These are phyloP conservation scores for Parauchenoglanis punctatus DNA, from an alignment of 2,797 vertebrate genomes.

Conservation along the genomic window DNA sequence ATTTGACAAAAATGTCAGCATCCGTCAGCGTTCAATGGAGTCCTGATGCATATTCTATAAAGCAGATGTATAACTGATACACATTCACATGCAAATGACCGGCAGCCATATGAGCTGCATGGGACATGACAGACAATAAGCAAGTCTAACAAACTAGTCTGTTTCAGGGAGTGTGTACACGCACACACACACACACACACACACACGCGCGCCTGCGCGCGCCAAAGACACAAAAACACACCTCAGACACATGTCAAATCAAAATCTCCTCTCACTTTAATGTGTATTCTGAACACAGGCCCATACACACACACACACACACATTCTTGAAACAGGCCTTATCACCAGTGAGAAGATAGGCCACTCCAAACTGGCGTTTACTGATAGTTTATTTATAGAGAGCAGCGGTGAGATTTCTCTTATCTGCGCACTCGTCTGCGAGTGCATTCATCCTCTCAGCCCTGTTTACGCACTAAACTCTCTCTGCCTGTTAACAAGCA, in stretches of 20 bases:
- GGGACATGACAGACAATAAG: conserved; percentile 56
- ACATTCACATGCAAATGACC: conserved; percentile 62
- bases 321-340: conserved; percentile 44
- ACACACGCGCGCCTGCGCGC: no score
- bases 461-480: conserved; percentile 57
- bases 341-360: conserved; percentile 51
- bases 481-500: conserved; percentile 58
- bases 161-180: conserved; percentile 40
- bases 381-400: conserved; percentile 59
- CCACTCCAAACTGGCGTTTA: conserved; percentile 50
- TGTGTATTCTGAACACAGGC: conserved; percentile 50
- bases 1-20: conserved; percentile 44
- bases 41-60: conserved; percentile 62
- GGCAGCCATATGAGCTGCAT: conserved; percentile 57
- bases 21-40: conserved; percentile 51
- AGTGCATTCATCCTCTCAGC: conserved; percentile 51
- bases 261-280: conserved; percentile 53
- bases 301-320: conserved; percentile 30
- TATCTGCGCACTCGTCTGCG: conserved; percentile 45
- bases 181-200: conserved; percentile 10
- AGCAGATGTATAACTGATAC: conserved; percentile 57
- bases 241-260: conserved; percentile 56
- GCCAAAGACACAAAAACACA: conserved; percentile 41
- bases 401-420: conserved; percentile 53
- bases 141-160: conserved; percentile 57